Conservation (phyloP, 1,140 invertebrate genomes). For the Phymastichus coffea region DNA sequence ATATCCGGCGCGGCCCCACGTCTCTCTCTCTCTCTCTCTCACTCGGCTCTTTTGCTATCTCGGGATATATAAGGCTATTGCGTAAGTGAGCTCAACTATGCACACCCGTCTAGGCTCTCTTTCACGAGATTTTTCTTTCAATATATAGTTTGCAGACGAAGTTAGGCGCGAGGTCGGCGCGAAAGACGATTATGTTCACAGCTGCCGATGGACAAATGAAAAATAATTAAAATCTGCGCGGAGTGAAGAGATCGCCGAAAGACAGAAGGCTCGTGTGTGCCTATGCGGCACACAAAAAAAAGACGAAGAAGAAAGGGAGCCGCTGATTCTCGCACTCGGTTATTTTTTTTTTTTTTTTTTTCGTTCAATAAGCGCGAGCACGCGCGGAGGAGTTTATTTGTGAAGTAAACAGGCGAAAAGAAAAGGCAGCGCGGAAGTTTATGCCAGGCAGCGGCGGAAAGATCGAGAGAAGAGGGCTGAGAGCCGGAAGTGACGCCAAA, state of each 20-base stretch:
- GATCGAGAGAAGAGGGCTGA: too few relatives aligned
- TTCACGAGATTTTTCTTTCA: not conserved
- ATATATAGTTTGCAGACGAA: too few relatives aligned
- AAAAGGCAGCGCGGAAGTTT: constrained; percentile 21
- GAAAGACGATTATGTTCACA: too few relatives aligned
- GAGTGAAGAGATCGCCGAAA: not conserved
- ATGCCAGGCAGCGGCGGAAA: not conserved
- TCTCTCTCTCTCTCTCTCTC: too few relatives aligned
- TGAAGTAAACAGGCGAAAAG: constrained; percentile 13
- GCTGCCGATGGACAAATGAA: too few relatives aligned
- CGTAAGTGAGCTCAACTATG: constrained; percentile 4
- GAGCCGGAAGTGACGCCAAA: constrained; percentile 30
- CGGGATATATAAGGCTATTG: constrained; percentile 7
- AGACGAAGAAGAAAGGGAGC: not conserved
- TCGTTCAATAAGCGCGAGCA: constrained; percentile 8
- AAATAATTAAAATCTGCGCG: too few relatives aligned
- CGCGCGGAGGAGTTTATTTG: constrained; percentile 7
- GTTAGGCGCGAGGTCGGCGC: too few relatives aligned
- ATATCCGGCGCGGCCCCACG: constrained; percentile 15
- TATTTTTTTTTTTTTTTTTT: too few relatives aligned
- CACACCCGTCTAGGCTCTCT: not conserved
- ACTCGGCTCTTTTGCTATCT: constrained; percentile 17
- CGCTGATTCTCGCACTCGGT: not conserved
- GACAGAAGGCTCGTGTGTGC: not conserved
- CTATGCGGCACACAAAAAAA: not conserved